Evolutionary conservation across 2,888 invertebrate genomes (phyloP).

Genomic region (Euclidia mi): DNA sequence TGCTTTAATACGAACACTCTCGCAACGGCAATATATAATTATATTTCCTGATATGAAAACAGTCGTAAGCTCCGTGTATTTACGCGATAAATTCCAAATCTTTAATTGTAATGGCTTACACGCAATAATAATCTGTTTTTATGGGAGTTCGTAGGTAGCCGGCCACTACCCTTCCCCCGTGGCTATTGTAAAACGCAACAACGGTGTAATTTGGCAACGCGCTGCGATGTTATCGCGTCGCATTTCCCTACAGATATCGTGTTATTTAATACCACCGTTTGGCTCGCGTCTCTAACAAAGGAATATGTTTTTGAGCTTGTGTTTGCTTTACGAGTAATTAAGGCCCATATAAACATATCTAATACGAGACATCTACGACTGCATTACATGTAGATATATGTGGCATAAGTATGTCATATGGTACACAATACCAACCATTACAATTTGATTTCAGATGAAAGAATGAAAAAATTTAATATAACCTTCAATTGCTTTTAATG

Average conservation of each 20-base stretch:
- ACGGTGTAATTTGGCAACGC: slow-evolving; percentile 87
- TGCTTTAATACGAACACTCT: slow-evolving; percentile 31
- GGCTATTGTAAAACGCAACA: slow-evolving; percentile 83
- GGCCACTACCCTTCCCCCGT: slow-evolving; percentile 50
- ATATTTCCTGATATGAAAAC: slow-evolving; percentile 5
- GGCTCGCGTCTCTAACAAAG: slow-evolving; percentile 72
- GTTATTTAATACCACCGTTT: slow-evolving; percentile 86
- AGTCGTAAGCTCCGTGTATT: neutral
- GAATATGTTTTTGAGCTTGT: slow-evolving; percentile 63
- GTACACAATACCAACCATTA: no score
- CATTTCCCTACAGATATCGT: slow-evolving; percentile 84
- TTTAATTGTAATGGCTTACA: slow-evolving; percentile 37
- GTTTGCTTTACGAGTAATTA: slow-evolving; percentile 65
- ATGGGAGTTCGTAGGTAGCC: slow-evolving; percentile 48
- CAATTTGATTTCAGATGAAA: no score
- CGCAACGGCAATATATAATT: slow-evolving; percentile 15
- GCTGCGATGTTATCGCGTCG: slow-evolving; percentile 80
- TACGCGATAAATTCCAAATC: slow-evolving; percentile 12
- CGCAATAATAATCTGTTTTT: slow-evolving; percentile 44
- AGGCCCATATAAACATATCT: slow-evolving; percentile 43
- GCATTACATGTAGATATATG: neutral
- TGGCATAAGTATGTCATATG: neutral
- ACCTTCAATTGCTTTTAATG: neutral
- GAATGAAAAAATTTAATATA: no score
- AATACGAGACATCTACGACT: slow-evolving; percentile 12